These are phyloP conservation scores for Gonatopus flavifemur DNA, from an alignment of 1,140 invertebrate genomes.

Conservation along the genomic window DNA sequence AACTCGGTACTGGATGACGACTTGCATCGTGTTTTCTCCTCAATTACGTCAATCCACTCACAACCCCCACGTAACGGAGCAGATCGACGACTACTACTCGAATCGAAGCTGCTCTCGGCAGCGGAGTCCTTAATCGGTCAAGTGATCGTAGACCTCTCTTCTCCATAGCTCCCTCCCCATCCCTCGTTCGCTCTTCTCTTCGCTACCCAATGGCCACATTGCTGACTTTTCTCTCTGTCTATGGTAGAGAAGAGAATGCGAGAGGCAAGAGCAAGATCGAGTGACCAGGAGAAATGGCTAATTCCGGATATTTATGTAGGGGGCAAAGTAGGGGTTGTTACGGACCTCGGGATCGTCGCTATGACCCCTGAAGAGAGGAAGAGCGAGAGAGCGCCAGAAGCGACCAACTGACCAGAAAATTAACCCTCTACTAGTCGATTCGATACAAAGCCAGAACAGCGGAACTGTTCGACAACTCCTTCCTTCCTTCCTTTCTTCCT, in stretches of 20 bases:
- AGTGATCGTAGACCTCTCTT: slow-evolving; percentile 44
- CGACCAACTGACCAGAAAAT: slow-evolving; percentile 62
- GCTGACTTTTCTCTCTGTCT: slow-evolving; percentile 17
- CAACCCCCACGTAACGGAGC: slow-evolving; percentile 44
- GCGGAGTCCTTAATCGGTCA: slow-evolving; percentile 28
- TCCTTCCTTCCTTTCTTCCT: not conserved
- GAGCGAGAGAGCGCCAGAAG: slow-evolving; percentile 58
- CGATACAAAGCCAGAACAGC: slow-evolving; percentile 43
- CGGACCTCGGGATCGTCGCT: slow-evolving; percentile 55
- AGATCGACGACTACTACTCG: too few relatives aligned
- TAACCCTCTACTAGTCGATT: slow-evolving; percentile 59
- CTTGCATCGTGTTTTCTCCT: slow-evolving; percentile 55
- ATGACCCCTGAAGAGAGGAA: too few relatives aligned
- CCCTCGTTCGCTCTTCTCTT: slow-evolving; percentile 18
- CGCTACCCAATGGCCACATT: slow-evolving; percentile 29
- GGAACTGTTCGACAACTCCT: slow-evolving; percentile 30
- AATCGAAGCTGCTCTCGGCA: slow-evolving; percentile 37
- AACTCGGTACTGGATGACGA: too few relatives aligned
- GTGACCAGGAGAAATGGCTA: slow-evolving; percentile 58
- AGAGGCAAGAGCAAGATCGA: slow-evolving; percentile 27
- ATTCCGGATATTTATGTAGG: slow-evolving; percentile 61
- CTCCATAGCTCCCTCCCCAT: slow-evolving; percentile 19
- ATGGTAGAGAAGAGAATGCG: too few relatives aligned
- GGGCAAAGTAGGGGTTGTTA: slow-evolving; percentile 56
- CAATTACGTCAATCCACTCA: slow-evolving; percentile 60